Percentiles rank a stretch among this genome's conserved stretches.
phyloP scores from a whole-genome alignment of 2,888 invertebrate genomes.

The Sarcophaga variegata region DNA sequence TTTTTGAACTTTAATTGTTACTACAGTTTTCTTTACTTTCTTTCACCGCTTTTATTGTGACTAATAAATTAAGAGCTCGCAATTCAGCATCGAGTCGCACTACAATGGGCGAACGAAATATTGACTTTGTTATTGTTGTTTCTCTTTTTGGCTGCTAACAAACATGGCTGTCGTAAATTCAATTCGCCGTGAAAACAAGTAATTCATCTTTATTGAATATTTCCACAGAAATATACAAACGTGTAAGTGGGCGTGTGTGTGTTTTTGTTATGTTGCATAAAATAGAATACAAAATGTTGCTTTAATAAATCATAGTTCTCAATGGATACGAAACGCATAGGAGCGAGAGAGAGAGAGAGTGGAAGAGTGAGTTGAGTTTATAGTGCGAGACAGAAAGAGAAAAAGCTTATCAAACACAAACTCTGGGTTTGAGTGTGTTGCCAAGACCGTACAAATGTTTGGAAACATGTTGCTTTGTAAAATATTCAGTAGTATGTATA shows the following conservation, averaged over 20 bases:
- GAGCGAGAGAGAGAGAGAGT: too few relatives aligned
- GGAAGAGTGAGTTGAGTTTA: too few relatives aligned
- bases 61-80: constrained; percentile 62
- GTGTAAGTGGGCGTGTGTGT: constrained; percentile 1
- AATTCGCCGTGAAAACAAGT: constrained; percentile 71
- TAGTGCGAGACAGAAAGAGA: too few relatives aligned
- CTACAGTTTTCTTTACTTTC: constrained; percentile 23
- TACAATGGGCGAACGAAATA: constrained; percentile 33
- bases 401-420: constrained; percentile 22
- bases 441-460: constrained; percentile 6
- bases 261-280: constrained; percentile 26
- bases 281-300: constrained; percentile 13
- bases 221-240: neutral
- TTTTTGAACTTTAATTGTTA: neutral
- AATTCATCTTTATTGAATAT: constrained; percentile 67
- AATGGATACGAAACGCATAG: constrained; percentile 11
- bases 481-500: too few relatives aligned
- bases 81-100: constrained; percentile 38
- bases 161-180: constrained; percentile 77
- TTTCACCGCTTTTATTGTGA: constrained; percentile 73
- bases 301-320: constrained; percentile 52
- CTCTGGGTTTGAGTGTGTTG: constrained; percentile 39
- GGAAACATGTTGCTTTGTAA: neutral
- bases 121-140: neutral
- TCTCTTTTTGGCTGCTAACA: constrained; percentile 67